Evolutionary conservation across 2,797 vertebrate species (phyloP).

Genomic region (Halcyon smyrnensis): DNA sequence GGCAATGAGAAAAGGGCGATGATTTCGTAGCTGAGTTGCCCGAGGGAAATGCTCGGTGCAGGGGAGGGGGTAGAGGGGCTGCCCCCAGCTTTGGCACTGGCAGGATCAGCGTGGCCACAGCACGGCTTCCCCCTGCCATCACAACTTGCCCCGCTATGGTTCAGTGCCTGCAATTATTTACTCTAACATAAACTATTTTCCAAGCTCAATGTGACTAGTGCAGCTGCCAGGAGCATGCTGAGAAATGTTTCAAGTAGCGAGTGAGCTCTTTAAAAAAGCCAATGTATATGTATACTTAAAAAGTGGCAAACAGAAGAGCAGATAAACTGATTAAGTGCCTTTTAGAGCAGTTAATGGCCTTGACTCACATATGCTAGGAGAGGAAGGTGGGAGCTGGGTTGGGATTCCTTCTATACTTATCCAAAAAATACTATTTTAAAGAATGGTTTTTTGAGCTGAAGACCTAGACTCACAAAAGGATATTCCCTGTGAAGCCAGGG

Average conservation of each 20-base stretch:
- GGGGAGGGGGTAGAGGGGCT: neutral
- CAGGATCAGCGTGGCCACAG: neutral
- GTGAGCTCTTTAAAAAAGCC: conserved; percentile 77
- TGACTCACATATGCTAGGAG: conserved; percentile 69
- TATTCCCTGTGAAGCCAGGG: neutral
- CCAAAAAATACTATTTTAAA: neutral
- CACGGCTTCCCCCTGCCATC: rapidly evolving
- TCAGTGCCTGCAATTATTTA: rapidly evolving
- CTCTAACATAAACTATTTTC: neutral
- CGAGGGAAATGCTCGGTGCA: rapidly evolving
- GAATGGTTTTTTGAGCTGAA: neutral
- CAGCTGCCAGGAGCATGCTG: neutral
- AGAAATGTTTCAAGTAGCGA: neutral
- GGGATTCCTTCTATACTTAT: conserved; percentile 16
- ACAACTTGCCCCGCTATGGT: rapidly evolving
- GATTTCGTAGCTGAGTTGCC: neutral
- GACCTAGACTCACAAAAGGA: neutral
- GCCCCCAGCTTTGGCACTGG: neutral
- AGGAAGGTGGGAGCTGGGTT: conserved; percentile 25
- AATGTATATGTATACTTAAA: conserved; percentile 75
- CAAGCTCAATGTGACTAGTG: neutral
- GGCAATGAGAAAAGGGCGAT: rapidly evolving
- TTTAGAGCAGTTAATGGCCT: conserved; percentile 81
- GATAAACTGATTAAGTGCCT: conserved; percentile 82
- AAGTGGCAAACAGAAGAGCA: conserved; percentile 83